Conservation (phyloP, 2,888 invertebrate species). For the Acanthococcus lagerstroemiae region DNA sequence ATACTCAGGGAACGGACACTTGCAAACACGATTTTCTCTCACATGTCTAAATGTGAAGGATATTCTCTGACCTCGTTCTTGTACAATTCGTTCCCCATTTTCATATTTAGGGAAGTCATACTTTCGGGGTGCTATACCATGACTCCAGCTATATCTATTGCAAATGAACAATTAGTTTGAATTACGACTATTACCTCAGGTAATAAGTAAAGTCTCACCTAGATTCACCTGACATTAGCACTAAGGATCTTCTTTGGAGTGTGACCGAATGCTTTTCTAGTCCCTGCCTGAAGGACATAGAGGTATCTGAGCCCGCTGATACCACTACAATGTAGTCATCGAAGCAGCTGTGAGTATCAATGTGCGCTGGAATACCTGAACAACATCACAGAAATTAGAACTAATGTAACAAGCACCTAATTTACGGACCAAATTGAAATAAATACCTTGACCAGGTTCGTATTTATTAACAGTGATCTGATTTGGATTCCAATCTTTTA, state of each 20-base stretch:
- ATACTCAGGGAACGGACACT: constrained; percentile 52
- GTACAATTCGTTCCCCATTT: constrained; percentile 46
- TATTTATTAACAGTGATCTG: constrained; percentile 81
- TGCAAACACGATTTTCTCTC: constrained; percentile 43
- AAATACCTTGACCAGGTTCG: constrained; percentile 65
- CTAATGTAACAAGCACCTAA: neutral
- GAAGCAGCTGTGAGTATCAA: constrained; percentile 92
- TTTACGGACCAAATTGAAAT: neutral
- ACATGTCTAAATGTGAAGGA: constrained; percentile 76
- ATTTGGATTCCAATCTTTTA: constrained; percentile 49
- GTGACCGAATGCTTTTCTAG: constrained; percentile 51
- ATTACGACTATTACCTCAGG: neutral
- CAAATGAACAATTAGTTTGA: constrained; percentile 7
- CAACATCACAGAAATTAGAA: neutral
- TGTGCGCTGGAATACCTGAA: constrained; percentile 84
- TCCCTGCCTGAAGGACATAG: constrained; percentile 79
- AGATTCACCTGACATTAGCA: constrained; percentile 69
- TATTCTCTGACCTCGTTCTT: constrained; percentile 51
- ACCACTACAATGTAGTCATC: constrained; percentile 77
- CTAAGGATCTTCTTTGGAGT: constrained; percentile 60
- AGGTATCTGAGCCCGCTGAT: constrained; percentile 67
- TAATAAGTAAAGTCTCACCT: constrained; percentile 44
- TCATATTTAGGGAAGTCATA: constrained; percentile 58
- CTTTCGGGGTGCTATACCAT: constrained; percentile 75
- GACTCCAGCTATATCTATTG: constrained; percentile 68